Conservation (phyloP, 2,888 invertebrate genomes). For the Lissonota sp. region DNA sequence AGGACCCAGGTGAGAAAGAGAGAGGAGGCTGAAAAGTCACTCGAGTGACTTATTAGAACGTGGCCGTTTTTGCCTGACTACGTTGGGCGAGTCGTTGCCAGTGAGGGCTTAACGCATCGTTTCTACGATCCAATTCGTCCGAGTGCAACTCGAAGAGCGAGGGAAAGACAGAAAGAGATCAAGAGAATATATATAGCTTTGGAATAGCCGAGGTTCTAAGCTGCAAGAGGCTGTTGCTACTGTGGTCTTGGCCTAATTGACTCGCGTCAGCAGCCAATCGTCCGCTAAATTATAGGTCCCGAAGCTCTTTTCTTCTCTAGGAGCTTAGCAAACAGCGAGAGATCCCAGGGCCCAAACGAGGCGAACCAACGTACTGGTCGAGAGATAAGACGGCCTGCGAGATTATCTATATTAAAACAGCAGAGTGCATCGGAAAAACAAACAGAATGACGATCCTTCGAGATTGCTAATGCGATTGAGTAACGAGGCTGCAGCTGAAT, state of each 20-base stretch:
- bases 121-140: constrained; percentile 47
- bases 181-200: background rate
- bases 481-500: constrained; percentile 20
- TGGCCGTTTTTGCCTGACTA: constrained; percentile 24
- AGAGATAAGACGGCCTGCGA: constrained; percentile 34
- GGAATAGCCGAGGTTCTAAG: constrained; percentile 22
- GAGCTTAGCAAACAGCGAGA: constrained; percentile 37
- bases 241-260: constrained; percentile 71
- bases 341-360: constrained; percentile 51
- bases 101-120: constrained; percentile 41
- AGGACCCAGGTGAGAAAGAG: constrained; percentile 46
- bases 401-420: constrained; percentile 58
- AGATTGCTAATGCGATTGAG: constrained; percentile 19
- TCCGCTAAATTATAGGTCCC: constrained; percentile 73
- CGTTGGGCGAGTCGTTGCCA: constrained; percentile 38
- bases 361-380: constrained; percentile 61
- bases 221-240: constrained; percentile 39
- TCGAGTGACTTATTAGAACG: constrained; percentile 56
- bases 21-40: constrained; percentile 36
- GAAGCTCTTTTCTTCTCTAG: constrained; percentile 26
- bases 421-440: constrained; percentile 58
- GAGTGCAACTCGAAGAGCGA: constrained; percentile 36
- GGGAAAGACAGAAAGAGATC: background rate
- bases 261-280: constrained; percentile 73
- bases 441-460: constrained; percentile 44